phyloP scores from a whole-genome alignment of 2,113 vertebrate genomes.

The Trematocara marginatum region DNA sequence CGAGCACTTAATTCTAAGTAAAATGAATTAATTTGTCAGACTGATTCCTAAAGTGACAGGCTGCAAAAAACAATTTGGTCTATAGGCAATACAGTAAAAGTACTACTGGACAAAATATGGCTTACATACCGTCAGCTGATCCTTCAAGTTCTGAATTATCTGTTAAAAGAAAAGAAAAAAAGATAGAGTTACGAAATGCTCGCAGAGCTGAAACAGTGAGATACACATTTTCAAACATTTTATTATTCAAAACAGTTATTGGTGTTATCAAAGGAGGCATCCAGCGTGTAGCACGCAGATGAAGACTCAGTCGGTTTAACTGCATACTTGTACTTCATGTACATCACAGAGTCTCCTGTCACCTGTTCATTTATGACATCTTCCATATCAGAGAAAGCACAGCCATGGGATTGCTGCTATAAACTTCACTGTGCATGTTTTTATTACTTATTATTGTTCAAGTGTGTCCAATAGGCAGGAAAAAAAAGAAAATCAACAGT shows the following conservation, averaged over 20 bases:
- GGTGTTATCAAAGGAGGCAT: neutral
- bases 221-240: neutral
- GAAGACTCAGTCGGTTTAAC: neutral
- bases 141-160: constrained; percentile 20
- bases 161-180: neutral
- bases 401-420: neutral
- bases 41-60: neutral
- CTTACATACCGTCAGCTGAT: constrained; percentile 41
- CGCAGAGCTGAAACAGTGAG: neutral
- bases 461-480: neutral
- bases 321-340: neutral
- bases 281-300: neutral
- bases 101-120: neutral
- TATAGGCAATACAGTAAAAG: neutral
- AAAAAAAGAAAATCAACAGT: neutral
- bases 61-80: neutral
- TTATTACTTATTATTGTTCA: neutral
- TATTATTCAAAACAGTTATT: neutral
- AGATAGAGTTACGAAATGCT: neutral
- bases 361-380: neutral
- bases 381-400: neutral
- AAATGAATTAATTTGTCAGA: neutral
- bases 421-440: neutral
- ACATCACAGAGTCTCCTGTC: neutral
- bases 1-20: neutral